Base-by-base conservation (phyloP, 2,797 vertebrate species). In the Enteromius mattozi region DNA sequence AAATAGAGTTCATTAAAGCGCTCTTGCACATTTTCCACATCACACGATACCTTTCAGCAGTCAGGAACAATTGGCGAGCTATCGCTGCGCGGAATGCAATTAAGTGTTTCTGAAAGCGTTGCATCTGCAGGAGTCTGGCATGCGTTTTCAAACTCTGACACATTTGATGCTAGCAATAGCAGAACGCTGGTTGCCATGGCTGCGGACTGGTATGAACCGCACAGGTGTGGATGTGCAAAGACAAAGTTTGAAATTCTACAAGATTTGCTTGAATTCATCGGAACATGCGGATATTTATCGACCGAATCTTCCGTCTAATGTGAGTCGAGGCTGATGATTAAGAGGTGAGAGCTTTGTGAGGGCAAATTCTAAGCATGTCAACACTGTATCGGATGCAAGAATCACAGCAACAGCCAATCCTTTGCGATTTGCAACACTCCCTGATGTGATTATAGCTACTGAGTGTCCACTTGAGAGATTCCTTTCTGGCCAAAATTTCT, bases 61-160 rank as follows among this genome's bases (percentile, higher is more conserved):
- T 89, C 86, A 82, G 90, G 80, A 92, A 93, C 91, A 94, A 93
- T 95, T 93, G 93, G 91, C 91, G 81, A 9, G 91, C 94, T 95
- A 94, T 95, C 84, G 86, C 89, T 78, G 88, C 71, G 61, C 90
- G 92, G 94, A 95, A 95, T 94, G 94, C 90, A 92, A 94, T 94
- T 94, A 94, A 87, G 81, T 79, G 63, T 61, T 6, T 84, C 69
- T 85, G 85, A 85, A 86, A 86, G 54, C 14, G 27, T 16, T 33
- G 27, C 16, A 27, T 30, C 61, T 65, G 30, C n/a, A 63, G 30
- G 30, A 66, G 65, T 40, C 84, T 78, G 59, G 72, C 54, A 71
- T 56, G 51, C 82, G 21, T 47, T 75, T 86, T 84, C 80, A 85
- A 72, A 70, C 78, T 86, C 51, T 1, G 42, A 80, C 21, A 78